Conservation (phyloP, 2,888 invertebrate species). For the Tenthredo livida region DNA sequence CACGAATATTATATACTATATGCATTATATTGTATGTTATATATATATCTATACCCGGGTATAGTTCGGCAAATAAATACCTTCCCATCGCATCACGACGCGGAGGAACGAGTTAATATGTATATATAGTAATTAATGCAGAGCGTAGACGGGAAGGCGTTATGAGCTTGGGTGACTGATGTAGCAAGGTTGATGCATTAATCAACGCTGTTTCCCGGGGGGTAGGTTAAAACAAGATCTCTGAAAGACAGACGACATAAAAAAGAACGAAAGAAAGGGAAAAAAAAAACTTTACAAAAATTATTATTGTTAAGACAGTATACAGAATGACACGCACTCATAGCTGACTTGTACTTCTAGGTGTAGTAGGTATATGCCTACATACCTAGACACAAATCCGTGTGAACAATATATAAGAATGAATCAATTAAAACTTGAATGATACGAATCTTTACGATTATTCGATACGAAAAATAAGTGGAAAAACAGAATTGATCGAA, state of each 20-base stretch:
- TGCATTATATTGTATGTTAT: too few relatives aligned
- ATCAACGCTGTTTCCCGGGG: background rate
- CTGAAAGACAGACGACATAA: background rate
- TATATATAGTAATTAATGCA: conserved; percentile 35
- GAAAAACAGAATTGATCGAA: background rate
- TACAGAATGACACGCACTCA: too few relatives aligned
- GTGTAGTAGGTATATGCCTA: too few relatives aligned
- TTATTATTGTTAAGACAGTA: background rate
- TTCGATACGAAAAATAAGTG: background rate
- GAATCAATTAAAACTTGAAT: background rate
- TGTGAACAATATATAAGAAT: background rate
- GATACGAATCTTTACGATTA: background rate
- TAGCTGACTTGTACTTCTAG: too few relatives aligned
- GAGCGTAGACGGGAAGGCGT: conserved; percentile 3
- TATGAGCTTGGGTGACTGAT: conserved; percentile 41
- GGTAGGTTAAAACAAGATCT: background rate
- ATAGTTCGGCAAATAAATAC: conserved; percentile 10
- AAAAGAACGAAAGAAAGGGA: background rate
- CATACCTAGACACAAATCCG: too few relatives aligned
- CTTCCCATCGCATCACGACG: background rate
- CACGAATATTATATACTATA: background rate
- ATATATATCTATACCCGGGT: background rate
- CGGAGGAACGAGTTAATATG: conserved; percentile 20
- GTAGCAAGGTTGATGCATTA: conserved; percentile 33
- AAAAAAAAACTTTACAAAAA: background rate